phyloP scores from a whole-genome alignment of 2,113 vertebrate species.

The Piaya cayana region DNA sequence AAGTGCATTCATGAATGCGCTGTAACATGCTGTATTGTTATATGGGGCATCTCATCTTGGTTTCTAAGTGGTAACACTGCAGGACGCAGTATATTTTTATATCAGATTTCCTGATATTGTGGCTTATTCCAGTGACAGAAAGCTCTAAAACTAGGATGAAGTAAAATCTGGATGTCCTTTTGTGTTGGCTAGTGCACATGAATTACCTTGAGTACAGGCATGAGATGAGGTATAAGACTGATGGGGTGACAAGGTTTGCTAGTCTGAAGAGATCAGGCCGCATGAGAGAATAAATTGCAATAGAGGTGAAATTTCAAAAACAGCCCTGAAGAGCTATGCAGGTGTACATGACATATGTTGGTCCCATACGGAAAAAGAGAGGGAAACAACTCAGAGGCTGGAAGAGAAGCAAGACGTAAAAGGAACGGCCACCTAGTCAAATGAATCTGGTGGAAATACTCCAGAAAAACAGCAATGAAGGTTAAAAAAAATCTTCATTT shows the following conservation, averaged over 20 bases:
- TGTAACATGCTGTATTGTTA: background rate
- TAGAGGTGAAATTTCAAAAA: background rate
- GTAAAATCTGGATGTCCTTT: background rate
- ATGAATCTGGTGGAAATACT: background rate
- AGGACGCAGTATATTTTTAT: background rate
- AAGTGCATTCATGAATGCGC: background rate
- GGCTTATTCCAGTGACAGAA: background rate
- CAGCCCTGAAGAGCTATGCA: background rate
- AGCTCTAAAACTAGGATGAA: background rate
- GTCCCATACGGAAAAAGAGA: background rate
- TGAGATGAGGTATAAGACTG: background rate
- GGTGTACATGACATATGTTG: background rate
- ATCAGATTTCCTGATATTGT: background rate
- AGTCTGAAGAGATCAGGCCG: background rate
- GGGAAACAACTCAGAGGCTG: background rate
- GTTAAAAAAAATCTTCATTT: background rate
- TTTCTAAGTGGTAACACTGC: background rate
- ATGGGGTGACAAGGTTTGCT: background rate
- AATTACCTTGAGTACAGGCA: background rate
- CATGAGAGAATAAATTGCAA: background rate
- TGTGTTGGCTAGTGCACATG: accelerated
- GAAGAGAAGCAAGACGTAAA: background rate
- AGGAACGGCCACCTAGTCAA: background rate
- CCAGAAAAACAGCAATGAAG: background rate
- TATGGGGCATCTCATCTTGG: background rate